A percentile compares a stretch with the other conserved stretches of the same genome.
These are phyloP conservation scores for Bryconaethiops microstoma DNA, from an alignment of 2,797 vertebrate genomes.

Conservation along the genomic window DNA sequence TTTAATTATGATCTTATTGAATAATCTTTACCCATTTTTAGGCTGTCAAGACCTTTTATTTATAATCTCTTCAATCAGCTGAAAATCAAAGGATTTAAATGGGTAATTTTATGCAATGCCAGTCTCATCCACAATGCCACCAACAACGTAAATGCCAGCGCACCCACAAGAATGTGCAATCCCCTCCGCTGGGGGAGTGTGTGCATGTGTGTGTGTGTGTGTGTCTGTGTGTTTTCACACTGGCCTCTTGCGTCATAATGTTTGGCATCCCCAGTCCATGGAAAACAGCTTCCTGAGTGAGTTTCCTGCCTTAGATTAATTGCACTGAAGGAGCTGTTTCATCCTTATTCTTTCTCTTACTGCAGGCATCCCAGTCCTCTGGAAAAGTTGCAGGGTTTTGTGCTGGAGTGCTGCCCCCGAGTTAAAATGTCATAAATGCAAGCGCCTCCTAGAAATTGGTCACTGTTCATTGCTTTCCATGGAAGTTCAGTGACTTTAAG, in stretches of 20 bases:
- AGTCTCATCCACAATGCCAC: not conserved
- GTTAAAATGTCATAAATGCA: not conserved
- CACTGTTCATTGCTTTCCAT: not conserved
- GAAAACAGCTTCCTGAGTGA: slow-evolving; percentile 35
- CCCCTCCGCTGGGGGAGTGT: not conserved
- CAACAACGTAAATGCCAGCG: no score
- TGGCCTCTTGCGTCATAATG: slow-evolving; percentile 37
- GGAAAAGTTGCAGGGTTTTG: not conserved
- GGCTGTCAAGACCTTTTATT: no score
- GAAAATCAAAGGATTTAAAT: not conserved
- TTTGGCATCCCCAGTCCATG: slow-evolving; percentile 29
- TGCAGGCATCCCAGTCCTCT: not conserved
- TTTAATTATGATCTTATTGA: not conserved
- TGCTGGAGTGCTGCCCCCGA: not conserved
- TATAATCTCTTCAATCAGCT: no score
- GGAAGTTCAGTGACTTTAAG: not conserved
- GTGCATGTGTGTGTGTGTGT: not conserved
- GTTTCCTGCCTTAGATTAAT: slow-evolving; percentile 38
- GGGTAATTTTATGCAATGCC: not conserved
- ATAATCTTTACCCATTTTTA: not conserved
- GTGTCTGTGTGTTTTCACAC: slow-evolving; percentile 22
- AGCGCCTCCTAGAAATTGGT: not conserved
- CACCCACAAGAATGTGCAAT: slow-evolving; percentile 10
- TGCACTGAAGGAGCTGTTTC: slow-evolving; percentile 7
- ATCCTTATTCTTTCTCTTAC: slow-evolving; percentile 8